Percentiles rank a stretch among this genome's conserved stretches.
phyloP scores from a whole-genome alignment of 2,797 vertebrate species.

The Ficedula albicollis region DNA sequence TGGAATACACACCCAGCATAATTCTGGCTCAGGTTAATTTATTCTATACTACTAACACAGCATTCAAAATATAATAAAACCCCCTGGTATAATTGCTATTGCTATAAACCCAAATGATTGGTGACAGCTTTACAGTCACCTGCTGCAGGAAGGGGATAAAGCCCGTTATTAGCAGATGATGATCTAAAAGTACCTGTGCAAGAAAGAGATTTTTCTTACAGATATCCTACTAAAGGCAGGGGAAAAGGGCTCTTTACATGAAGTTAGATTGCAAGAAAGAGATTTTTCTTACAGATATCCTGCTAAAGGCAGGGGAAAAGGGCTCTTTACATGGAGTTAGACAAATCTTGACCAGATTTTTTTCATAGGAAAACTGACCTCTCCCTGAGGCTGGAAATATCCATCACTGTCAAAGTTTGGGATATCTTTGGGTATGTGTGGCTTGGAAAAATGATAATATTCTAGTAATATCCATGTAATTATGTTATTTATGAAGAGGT shows the following conservation, averaged over 20 bases:
- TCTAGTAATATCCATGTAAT: background rate
- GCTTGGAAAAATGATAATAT: background rate
- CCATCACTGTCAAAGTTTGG: background rate
- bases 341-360: background rate
- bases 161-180: background rate
- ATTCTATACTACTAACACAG: background rate
- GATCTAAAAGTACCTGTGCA: background rate
- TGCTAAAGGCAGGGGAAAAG: background rate
- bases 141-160: background rate
- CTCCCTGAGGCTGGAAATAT: background rate
- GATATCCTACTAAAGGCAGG: background rate
- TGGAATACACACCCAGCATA: background rate
- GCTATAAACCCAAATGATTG: background rate
- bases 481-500: background rate
- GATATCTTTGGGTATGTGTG: background rate
- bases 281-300: background rate
- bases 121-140: constrained; percentile 18
- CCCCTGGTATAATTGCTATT: background rate
- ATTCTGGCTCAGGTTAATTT: background rate
- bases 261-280: background rate
- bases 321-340: background rate
- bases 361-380: background rate
- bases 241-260: too few species aligned
- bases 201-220: background rate
- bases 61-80: background rate